Base-by-base conservation (phyloP, 2,888 invertebrate genomes). In the Pycnomerus fuliginosus region DNA sequence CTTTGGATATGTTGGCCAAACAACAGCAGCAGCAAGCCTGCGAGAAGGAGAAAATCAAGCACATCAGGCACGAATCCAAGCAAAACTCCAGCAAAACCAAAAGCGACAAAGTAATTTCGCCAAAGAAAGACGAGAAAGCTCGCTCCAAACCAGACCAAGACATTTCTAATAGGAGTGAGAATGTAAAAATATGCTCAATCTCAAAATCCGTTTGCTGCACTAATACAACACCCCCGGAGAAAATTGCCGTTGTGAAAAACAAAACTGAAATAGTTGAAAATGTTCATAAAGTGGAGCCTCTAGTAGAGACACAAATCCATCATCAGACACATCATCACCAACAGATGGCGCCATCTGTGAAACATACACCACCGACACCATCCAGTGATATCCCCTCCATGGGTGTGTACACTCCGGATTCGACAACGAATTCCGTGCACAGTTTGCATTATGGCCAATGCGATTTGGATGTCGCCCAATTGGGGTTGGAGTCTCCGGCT, bases 401-500 rank as follows among this genome's bases (percentile, higher is more conserved):
- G 83, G 89, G 88, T 0, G 88, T 90, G 0, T 92, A 91, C 63
- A 90, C 88, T 0, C 87, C 90, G 0, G 90, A 90, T 60, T 85
- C 90, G 0, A 85, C 88, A 0, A 85, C 87, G 22, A 90, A 89
- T 65, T 87, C 87, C 0, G 87, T 90, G 4, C 87, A 88, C 52
- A 70, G 89, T 35, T 79, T 92, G 56, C 82, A 84, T 64, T 89
- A 89, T 61, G 58, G 80, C 0, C 85, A 87, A 40, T 89, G 89
- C 59, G 90, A 92, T 56, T 71, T 92, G 46, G 92, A 90, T 67
- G 90, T 90, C 1, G 83, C 84, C 42, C 89, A 90, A 64, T 70
- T 92, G 43, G 90, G 89, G 0, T 73, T 94, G 50, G 93, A 93
- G 67, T 92, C 93, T 0, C 92, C 94, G 0, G 85, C 90, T 0